Evolutionary conservation across 2,888 invertebrate species (phyloP), one percentile per base, ranked within the genome.

Genomic region (Molanna angustata): DNA sequence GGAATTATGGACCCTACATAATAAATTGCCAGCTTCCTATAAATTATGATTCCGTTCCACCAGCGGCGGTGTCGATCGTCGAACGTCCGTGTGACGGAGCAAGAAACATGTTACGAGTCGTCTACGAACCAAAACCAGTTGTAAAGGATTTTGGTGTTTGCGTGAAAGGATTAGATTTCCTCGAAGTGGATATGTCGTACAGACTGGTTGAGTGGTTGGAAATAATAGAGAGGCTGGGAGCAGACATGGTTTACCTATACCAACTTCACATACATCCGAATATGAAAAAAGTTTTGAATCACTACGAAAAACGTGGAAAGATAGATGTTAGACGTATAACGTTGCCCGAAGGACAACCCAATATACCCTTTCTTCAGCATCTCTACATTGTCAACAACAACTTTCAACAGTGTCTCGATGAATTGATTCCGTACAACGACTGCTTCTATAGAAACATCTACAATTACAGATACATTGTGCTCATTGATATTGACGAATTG

Each of bases 121-220:
- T 90, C 62, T 86, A 88, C 72, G 85, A 90, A 66, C 81, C 82
- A 52, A 90, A 90, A 0, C 71, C 73, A 47, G 85, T 84, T 63
- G 85, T 87, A 63, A 86, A 88, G 18, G 83, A 84, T 9, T 93
- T 94, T 67, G 94, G 93, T 1, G 93, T 94, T 2, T 94, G 94
- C 69, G 94, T 94, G 17, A 94, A 94, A 69, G 95, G 95, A 0
- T 75, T 96, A 48, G 94, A 95, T 70, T 96, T 95, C 65, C 37
- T 43, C 2, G 79, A 91, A 2, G 90, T 92, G 65, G 95, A 95
- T 70, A 72, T 94, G 1, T 93, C 93, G 1, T 89, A 91, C 14
- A 80, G 93, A 2, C 75, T 96, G 18, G 85, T 95, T 44, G 95
- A 96, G 70, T 96, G 96, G 96, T 88, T 96, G 63, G 94, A 96